Percentiles rank a stretch among this genome's conserved stretches.
phyloP scores from a whole-genome alignment of 2,113 vertebrate species.

The Apodemus sylvaticus region DNA sequence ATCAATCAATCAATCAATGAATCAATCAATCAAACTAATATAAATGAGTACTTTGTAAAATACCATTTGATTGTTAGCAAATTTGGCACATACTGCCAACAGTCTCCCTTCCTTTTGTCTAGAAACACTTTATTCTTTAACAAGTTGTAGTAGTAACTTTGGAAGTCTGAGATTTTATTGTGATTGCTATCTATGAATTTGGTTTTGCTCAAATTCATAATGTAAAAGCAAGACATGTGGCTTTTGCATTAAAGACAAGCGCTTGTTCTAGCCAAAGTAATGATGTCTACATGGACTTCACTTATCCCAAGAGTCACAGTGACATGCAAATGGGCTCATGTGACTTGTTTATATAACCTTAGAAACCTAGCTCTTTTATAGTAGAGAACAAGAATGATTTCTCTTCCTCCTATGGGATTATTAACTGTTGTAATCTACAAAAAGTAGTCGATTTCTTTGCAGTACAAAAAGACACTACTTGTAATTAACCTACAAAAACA shows the following conservation, averaged over 20 bases:
- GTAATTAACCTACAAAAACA: neutral
- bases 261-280: neutral
- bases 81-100: neutral
- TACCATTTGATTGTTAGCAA: neutral
- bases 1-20: too few relatives aligned
- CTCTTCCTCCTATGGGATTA: neutral
- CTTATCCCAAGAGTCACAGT: neutral
- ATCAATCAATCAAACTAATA: neutral
- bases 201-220: neutral
- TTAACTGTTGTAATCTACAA: neutral
- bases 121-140: neutral
- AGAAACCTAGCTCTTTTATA: neutral
- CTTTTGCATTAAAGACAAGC: neutral
- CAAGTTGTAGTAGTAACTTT: neutral
- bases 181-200: neutral
- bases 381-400: neutral
- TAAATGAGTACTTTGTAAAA: neutral
- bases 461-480: neutral
- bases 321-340: neutral
- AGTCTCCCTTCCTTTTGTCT: neutral
- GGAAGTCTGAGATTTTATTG: neutral
- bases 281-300: neutral
- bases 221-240: neutral
- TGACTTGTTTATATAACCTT: neutral
- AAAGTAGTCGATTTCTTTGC: neutral